Evolutionary conservation across 1,140 invertebrate genomes (phyloP).

Genomic region (Drosophila orosa): DNA sequence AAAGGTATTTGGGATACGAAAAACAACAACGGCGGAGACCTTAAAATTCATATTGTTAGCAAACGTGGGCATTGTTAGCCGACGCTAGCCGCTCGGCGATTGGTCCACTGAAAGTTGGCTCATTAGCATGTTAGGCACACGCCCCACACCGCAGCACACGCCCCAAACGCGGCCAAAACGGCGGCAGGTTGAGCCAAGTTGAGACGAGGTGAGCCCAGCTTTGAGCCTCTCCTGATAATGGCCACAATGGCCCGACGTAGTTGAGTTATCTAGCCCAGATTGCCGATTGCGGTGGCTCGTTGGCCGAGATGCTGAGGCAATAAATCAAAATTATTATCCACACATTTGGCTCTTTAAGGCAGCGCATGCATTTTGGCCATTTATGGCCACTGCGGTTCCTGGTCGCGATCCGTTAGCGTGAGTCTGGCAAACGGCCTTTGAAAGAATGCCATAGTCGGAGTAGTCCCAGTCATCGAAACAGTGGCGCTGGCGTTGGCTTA

Average conservation of each 20-base stretch:
- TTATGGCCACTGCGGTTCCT: constrained; percentile 70
- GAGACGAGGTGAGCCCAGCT: constrained; percentile 10
- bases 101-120: constrained; percentile 73
- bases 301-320: constrained; percentile 56
- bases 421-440: constrained; percentile 66
- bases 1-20: constrained; percentile 38
- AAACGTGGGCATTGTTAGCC: constrained; percentile 57
- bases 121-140: constrained; percentile 79
- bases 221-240: constrained; percentile 56
- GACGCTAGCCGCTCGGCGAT: constrained; percentile 54
- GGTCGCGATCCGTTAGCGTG: constrained; percentile 61
- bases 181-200: constrained; percentile 39
- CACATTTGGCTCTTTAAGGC: constrained; percentile 78
- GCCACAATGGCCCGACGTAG: constrained; percentile 27
- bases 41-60: constrained; percentile 70
- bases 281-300: constrained; percentile 41
- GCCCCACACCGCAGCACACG: constrained; percentile 68
- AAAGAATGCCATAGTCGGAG: constrained; percentile 69
- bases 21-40: constrained; percentile 30
- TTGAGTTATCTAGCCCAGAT: constrained; percentile 76
- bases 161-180: constrained; percentile 37
- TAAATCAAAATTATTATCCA: constrained; percentile 82
- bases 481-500: constrained; percentile 74
- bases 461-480: constrained; percentile 53
- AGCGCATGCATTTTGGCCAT: constrained; percentile 68